These are phyloP conservation scores for Rhabditophanes sp. DNA, from an alignment of 2,888 invertebrate species.

Conservation along the genomic window DNA sequence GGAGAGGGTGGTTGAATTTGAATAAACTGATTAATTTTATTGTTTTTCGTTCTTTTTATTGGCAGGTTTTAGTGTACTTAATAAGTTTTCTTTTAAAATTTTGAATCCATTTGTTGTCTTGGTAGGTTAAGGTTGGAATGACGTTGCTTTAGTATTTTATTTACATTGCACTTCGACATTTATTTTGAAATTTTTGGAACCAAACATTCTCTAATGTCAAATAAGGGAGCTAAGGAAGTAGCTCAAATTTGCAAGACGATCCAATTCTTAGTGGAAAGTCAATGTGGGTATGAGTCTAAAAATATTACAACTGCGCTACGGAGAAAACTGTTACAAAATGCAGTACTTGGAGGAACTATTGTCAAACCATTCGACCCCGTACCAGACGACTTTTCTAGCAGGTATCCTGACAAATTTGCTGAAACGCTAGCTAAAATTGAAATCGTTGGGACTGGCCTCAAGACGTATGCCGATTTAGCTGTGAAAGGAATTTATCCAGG, in stretches of 20 bases:
- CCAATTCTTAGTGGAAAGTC: slow-evolving; percentile 19
- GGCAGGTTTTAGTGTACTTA: no score
- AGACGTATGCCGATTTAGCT: slow-evolving; percentile 21
- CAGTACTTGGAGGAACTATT: slow-evolving; percentile 21
- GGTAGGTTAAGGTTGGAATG: background rate
- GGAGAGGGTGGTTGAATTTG: no score
- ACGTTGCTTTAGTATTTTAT: background rate
- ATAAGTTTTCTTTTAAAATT: no score
- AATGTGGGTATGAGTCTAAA: slow-evolving; percentile 34
- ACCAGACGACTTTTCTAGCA: background rate
- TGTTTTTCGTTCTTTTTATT: no score
- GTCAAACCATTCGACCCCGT: slow-evolving; percentile 16
- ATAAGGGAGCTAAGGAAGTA: slow-evolving; percentile 1
- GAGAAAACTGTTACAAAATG: slow-evolving; percentile 15
- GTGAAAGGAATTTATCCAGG: slow-evolving; percentile 20
- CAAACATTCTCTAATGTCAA: background rate
- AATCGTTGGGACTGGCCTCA: slow-evolving; percentile 22
- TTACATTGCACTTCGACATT: background rate
- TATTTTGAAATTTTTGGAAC: slow-evolving; percentile 1
- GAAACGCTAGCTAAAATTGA: slow-evolving; percentile 18
- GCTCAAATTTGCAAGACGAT: slow-evolving; percentile 7
- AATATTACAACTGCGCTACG: slow-evolving; percentile 15
- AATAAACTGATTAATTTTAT: no score
- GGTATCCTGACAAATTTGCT: slow-evolving; percentile 5
- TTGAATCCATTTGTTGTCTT: no score